These are phyloP conservation scores for Aplochiton taeniatus DNA, from an alignment of 2,797 vertebrate species.

Conservation along the genomic window DNA sequence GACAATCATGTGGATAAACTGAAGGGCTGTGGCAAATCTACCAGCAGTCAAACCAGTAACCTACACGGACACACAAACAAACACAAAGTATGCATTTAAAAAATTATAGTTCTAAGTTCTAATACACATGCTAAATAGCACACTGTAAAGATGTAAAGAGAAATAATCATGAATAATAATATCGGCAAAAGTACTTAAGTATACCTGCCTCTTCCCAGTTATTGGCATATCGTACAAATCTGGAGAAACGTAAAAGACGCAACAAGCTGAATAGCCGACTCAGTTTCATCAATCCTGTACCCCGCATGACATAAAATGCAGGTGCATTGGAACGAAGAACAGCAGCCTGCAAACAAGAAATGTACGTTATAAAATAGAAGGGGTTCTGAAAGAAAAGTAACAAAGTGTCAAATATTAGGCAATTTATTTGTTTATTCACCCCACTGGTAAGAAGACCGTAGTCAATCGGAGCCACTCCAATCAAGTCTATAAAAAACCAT, in stretches of 20 bases:
- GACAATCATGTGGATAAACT: conserved; percentile 1
- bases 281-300: conserved; percentile 16
- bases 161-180: neutral
- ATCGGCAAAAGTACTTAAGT: neutral
- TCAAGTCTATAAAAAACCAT: too few relatives aligned
- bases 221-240: conserved; percentile 6
- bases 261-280: conserved; percentile 20
- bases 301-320: conserved; percentile 12
- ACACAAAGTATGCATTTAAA: too few relatives aligned
- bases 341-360: conserved; percentile 6
- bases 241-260: conserved; percentile 14
- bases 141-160: neutral
- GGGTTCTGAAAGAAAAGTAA: too few relatives aligned
- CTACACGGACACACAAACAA: neutral
- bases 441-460: too few relatives aligned
- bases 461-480: too few relatives aligned
- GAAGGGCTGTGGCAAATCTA: neutral
- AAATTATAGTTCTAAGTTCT: too few relatives aligned
- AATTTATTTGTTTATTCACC: too few relatives aligned
- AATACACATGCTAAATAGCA: too few relatives aligned
- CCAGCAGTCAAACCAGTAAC: neutral
- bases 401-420: too few relatives aligned
- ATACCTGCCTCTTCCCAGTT: conserved; percentile 34
- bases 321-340: neutral
- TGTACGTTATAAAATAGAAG: too few relatives aligned